phyloP scores from a whole-genome alignment of 2,797 vertebrate genomes.

The Rhinella marina region DNA sequence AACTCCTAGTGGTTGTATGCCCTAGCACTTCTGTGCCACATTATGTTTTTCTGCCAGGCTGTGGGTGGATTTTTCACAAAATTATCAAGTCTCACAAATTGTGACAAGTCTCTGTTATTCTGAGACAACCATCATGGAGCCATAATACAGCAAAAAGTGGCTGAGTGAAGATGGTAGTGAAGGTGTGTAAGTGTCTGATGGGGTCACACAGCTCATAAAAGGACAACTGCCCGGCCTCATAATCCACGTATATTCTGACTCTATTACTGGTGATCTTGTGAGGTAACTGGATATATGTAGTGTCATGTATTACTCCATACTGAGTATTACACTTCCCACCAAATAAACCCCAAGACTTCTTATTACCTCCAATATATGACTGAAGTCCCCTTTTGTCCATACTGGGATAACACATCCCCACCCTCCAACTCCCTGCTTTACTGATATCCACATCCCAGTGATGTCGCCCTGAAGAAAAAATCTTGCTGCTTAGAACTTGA shows the following conservation, averaged over 20 bases:
- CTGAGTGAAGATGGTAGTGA: neutral
- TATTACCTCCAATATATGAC: neutral
- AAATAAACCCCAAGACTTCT: neutral
- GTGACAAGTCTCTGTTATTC: neutral
- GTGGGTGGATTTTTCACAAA: neutral
- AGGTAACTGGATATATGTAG: neutral
- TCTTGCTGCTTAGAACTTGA: neutral
- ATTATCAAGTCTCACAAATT: neutral
- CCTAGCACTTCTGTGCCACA: neutral
- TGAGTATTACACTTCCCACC: neutral
- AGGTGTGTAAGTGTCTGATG: neutral
- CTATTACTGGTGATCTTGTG: neutral
- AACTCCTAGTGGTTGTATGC: too few relatives aligned
- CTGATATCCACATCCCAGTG: constrained; percentile 21
- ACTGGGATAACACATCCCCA: constrained; percentile 1
- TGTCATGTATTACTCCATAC: constrained; percentile 5
- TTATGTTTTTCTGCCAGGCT: neutral
- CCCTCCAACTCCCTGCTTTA: constrained; percentile 4
- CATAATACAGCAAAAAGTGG: constrained; percentile 5
- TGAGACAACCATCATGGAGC: neutral
- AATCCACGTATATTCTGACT: neutral
- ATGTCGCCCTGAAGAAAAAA: constrained; percentile 3
- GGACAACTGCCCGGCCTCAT: neutral
- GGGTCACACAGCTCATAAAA: neutral
- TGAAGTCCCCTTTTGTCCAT: neutral